Evolutionary conservation across 2,797 vertebrate genomes (phyloP), one percentile per base, ranked within the genome.

Genomic region (Hipposideros larvatus): DNA sequence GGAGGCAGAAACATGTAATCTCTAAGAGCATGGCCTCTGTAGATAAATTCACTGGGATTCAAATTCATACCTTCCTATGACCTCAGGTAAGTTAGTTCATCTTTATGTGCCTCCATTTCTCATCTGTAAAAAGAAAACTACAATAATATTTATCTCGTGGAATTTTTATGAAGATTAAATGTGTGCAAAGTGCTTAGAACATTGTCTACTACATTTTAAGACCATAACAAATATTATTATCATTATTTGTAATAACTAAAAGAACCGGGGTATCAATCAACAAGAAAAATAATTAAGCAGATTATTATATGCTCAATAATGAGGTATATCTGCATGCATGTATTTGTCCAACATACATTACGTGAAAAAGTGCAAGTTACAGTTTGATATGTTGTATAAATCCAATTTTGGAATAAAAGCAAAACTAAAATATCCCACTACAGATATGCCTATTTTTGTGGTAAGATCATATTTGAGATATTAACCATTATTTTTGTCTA

Each of bases 131-230:
- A 79, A 79, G 2, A 46, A 37, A 24, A 37, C n/a, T 70, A 90
- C n/a, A 86, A 53, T 4, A 26, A 48, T 68, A 74, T 22, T 3
- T 82, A 26, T 15, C 28, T 73, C 37, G 34, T 53, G 63, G 43
- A 66, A 13, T 15, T 37, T 75, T 59, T 88, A 34, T 88, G 34
- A 85, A 65, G 3, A 73, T 78, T 79, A 59, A 88, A 19, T 48
- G n/a, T 22, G 46, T 83, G 24, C 31, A 59, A 80, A 87, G n/a
- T 41, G 59, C n/a, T 91, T 70, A 75, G 26, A 88, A 80, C 57
- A 26, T 66, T 48, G 22, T 46, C 70, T 83, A 24, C 26, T 55
- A 57, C n/a, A 57, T 66, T 85, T 84, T 63, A 75, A 82, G 26
- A 85, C 14, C 43, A 13, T 48, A 57, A 85, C 68, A 74, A 93